Evolutionary conservation across 2,797 vertebrate species (phyloP), one percentile per base, ranked within the genome.

Genomic region (Falco peregrinus): DNA sequence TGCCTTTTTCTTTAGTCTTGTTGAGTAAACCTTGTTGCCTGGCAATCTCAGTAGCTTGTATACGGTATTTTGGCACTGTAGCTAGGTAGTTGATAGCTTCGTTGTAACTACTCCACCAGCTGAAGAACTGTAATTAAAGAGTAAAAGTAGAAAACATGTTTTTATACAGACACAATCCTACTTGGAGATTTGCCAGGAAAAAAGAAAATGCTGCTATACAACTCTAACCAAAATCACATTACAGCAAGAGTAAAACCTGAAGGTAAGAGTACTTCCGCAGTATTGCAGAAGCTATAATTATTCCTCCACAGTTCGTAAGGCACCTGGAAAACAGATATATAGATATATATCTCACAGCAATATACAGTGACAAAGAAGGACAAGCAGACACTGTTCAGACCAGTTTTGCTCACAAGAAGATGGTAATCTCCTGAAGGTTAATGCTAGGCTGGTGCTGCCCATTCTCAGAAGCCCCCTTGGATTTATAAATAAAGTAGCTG

Each of bases 51-150:
- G 98, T 98, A 45, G 99, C 99, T 97, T 99, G 99, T 97, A 99
- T 99, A 11, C 99, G 98, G 94, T 99, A 99, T 96, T 99, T 99
- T 95, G 99, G 99, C 85, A 99, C 98, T 0, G 99, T 99, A 82
- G 99, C 98, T 96, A 99, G 97, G 97, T 99, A 99, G 98, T 98
- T 99, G 97, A 99, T 99, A 85, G 99, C 99, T 97, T 99, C 99
- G 16, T 99, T 99, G 96, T 99, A 99, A 98, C 99, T 99, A 96
- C 98, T 99, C 98, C 99, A 99, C 99, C 99, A 99, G 97, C 99
- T 99, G 98, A 99, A 99, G 97, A 99, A 99, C 99, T 99, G 93
- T 25, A 97, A 97, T 85, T 95, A 78, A 94, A 95, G 53, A 97
- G 88, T 39, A 89, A 24, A 39, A 69, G 31, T 95, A 67, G 95